phyloP scores from a whole-genome alignment of 1,140 invertebrate species.

The Oedothorax gibbosus region DNA sequence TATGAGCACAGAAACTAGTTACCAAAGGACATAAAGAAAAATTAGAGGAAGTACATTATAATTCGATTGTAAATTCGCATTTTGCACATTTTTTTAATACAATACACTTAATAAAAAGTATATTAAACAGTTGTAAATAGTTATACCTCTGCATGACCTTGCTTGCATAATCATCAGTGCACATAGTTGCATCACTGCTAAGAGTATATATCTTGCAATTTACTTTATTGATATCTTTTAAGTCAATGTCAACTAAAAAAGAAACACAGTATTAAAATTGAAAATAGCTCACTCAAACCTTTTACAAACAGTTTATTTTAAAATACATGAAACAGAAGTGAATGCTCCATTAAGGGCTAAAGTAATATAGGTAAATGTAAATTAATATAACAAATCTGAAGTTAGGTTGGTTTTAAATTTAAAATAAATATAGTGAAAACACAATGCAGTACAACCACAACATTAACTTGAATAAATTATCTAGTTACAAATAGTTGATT shows the following conservation, averaged over 20 bases:
- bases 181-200: slow-evolving; percentile 70
- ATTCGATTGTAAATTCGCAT: no score
- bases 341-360: not conserved
- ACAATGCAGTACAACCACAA: not conserved
- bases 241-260: slow-evolving; percentile 81
- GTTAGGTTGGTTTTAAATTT: not conserved
- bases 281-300: not conserved
- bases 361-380: not conserved
- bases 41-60: no score
- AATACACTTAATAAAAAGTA: no score
- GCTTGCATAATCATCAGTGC: slow-evolving; percentile 79
- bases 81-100: no score
- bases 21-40: no score
- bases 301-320: not conserved
- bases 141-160: slow-evolving; percentile 83
- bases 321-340: not conserved
- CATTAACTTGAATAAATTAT: not conserved
- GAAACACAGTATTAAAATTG: not conserved
- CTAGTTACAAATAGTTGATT: not conserved
- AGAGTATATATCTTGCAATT: slow-evolving; percentile 77
- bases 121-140: no score
- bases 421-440: not conserved
- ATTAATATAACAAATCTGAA: not conserved
- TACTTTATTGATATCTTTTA: slow-evolving; percentile 82
- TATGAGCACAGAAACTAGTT: no score